Evolutionary conservation across 1,140 invertebrate genomes (phyloP).

Genomic region (Orchestia grillus): DNA sequence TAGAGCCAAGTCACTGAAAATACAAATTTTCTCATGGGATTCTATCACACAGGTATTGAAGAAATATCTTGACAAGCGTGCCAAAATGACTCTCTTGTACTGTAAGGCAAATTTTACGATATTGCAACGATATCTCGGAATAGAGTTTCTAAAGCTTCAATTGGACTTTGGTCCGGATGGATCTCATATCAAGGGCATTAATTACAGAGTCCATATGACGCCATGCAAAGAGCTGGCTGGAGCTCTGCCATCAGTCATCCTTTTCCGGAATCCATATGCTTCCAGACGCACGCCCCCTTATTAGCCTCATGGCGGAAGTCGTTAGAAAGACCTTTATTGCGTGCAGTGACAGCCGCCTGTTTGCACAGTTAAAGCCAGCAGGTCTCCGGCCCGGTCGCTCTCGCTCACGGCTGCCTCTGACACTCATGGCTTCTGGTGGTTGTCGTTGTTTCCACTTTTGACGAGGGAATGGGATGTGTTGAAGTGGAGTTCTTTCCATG

Average conservation of each 20-base stretch:
- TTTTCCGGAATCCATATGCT: constrained; percentile 31
- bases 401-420: neutral
- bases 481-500: too few relatives aligned
- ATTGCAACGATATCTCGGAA: neutral
- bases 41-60: too few relatives aligned
- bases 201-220: neutral
- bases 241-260: constrained; percentile 20
- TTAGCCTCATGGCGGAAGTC: constrained; percentile 20
- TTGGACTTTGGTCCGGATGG: neutral
- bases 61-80: too few relatives aligned
- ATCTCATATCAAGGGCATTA: neutral
- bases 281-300: neutral
- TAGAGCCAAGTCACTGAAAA: too few relatives aligned
- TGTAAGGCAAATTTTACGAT: neutral
- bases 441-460: too few relatives aligned
- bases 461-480: too few relatives aligned
- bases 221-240: constrained; percentile 5
- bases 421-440: too few relatives aligned
- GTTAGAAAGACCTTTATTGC: constrained; percentile 30
- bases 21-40: too few relatives aligned
- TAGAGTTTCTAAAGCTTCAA: neutral
- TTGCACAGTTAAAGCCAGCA: neutral
- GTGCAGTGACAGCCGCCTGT: neutral
- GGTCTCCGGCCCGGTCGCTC: neutral
- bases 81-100: too few relatives aligned